Percentiles rank a stretch among this genome's conserved stretches.
Conservation (phyloP, 2,888 invertebrate genomes). For the Megaustenia siamemsis region DNA sequence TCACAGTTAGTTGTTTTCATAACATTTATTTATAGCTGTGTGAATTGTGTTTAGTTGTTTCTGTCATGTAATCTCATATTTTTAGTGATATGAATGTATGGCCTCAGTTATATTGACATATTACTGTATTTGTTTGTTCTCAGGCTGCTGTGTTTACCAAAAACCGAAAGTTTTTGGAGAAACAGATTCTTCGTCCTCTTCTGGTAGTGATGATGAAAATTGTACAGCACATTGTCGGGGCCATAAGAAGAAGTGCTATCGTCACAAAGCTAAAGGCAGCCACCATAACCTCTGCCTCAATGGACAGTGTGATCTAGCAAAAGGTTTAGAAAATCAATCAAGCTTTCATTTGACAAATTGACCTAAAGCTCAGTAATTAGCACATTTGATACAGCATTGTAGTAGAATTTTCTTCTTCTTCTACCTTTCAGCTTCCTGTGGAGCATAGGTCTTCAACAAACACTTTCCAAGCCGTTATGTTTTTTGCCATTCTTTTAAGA, state of each 20-base stretch:
- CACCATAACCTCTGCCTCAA: not conserved
- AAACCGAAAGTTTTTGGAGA: constrained; percentile 94
- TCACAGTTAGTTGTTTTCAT: no score
- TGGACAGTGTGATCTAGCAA: constrained; percentile 5
- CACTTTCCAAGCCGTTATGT: no score
- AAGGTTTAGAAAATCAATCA: not conserved
- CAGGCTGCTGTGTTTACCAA: constrained; percentile 96
- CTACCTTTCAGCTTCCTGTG: no score
- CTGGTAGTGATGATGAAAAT: constrained; percentile 84
- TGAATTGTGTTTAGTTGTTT: no score
- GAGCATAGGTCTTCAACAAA: no score
- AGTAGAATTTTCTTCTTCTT: no score
- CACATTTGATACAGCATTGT: no score
- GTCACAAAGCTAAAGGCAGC: constrained; percentile 49
- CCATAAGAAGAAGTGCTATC: constrained; percentile 77
- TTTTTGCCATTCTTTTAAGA: no score
- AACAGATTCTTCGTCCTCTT: constrained; percentile 83
- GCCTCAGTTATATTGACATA: not conserved
- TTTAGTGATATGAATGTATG: no score
- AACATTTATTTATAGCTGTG: no score
- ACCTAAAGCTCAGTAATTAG: no score
- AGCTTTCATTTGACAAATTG: no score
- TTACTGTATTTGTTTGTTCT: not conserved
- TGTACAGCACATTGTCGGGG: constrained; percentile 74
- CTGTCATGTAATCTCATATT: not conserved